phyloP scores from a whole-genome alignment of 2,888 invertebrate species.

The Prosapia bicincta region DNA sequence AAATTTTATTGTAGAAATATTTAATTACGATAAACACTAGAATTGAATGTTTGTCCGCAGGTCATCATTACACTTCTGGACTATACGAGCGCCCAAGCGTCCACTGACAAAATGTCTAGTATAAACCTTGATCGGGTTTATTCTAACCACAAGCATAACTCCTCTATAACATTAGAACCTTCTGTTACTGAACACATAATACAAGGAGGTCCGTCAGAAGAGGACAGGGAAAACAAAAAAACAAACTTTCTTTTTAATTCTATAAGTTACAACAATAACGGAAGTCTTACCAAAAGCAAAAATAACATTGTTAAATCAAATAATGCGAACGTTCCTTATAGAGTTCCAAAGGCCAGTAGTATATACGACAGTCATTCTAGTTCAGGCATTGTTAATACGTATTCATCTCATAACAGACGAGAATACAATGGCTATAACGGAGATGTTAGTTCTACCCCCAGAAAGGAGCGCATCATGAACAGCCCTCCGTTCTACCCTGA shows the following conservation, averaged over 20 bases:
- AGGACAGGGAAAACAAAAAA: not conserved
- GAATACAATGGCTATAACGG: too few species aligned
- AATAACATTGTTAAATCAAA: not conserved
- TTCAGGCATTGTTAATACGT: too few species aligned
- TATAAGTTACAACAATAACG: too few species aligned
- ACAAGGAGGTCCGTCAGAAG: not conserved
- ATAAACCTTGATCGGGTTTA: not conserved
- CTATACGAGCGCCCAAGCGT: not conserved
- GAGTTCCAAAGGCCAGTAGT: not conserved
- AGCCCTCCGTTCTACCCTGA: not conserved
- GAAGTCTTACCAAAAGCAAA: too few species aligned
- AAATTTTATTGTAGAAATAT: too few species aligned
- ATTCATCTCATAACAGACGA: too few species aligned
- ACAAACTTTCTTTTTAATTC: too few species aligned
- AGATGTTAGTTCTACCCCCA: not conserved
- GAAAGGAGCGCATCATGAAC: not conserved
- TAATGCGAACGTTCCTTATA: not conserved
- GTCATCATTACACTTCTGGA: not conserved
- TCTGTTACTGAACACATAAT: not conserved
- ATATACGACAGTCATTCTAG: not conserved
- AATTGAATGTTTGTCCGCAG: too few species aligned
- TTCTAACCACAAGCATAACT: not conserved
- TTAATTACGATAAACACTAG: too few species aligned
- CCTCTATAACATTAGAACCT: too few species aligned
- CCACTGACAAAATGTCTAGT: not conserved